Evolutionary conservation across 1,140 invertebrate genomes (phyloP).

Genomic region (Drosophila nigrodunni): DNA sequence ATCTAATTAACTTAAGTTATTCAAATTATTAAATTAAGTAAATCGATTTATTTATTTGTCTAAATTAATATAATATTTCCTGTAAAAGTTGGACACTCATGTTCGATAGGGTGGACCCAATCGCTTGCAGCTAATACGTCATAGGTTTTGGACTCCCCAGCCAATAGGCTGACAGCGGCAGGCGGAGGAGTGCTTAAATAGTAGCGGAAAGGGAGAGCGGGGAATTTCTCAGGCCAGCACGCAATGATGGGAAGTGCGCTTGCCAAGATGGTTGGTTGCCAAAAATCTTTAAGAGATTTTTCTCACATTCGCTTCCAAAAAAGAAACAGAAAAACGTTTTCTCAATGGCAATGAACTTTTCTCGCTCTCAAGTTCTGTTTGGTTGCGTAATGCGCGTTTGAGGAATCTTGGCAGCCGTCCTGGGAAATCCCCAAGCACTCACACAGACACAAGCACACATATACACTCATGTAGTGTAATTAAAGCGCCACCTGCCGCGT

Average conservation of each 20-base stretch:
- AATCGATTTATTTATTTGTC: too few relatives aligned
- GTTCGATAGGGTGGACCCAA: too few relatives aligned
- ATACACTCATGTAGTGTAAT: constrained; percentile 53
- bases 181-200: not conserved
- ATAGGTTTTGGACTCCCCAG: constrained; percentile 27
- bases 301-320: constrained; percentile 78
- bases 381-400: constrained; percentile 71
- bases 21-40: too few relatives aligned
- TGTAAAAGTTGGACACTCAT: not conserved
- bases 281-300: constrained; percentile 73
- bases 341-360: constrained; percentile 65
- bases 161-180: constrained; percentile 1
- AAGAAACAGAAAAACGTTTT: constrained; percentile 60
- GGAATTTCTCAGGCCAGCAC: constrained; percentile 14
- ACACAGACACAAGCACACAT: constrained; percentile 11
- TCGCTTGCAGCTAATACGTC: constrained; percentile 14
- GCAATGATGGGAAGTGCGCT: constrained; percentile 58
- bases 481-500: constrained; percentile 73
- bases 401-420: constrained; percentile 72
- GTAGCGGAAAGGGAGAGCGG: not conserved
- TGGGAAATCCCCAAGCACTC: constrained; percentile 62
- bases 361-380: constrained; percentile 51
- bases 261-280: constrained; percentile 78
- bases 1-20: too few relatives aligned
- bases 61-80: too few relatives aligned